phyloP scores from a whole-genome alignment of 2,888 invertebrate species.

The Linnaemya vulpina region DNA sequence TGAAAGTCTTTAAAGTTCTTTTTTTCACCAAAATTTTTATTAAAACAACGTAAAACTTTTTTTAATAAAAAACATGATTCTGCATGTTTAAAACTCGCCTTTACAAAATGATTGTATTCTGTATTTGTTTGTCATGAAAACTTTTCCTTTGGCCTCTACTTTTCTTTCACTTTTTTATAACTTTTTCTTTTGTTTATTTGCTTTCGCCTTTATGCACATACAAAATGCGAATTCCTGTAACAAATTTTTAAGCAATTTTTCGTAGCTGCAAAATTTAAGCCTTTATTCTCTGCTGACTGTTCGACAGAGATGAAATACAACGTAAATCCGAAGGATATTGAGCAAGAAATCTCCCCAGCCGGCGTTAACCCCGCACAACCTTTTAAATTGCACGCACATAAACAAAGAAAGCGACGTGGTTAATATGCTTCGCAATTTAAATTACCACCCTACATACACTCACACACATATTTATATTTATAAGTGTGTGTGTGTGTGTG shows the following conservation, averaged over 20 bases:
- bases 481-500: background rate
- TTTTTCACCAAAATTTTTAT: no score
- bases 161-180: background rate
- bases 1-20: no score
- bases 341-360: background rate
- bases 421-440: constrained; percentile 40
- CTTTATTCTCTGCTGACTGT: constrained; percentile 38
- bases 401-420: constrained; percentile 32
- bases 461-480: background rate
- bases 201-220: constrained; percentile 12
- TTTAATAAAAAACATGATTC: no score
- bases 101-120: background rate
- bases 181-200: background rate
- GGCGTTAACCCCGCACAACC: background rate
- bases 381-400: constrained; percentile 40
- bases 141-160: background rate
- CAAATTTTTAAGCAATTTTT: constrained; percentile 14
- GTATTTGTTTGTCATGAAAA: background rate
- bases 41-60: no score
- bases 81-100: no score
- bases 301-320: constrained; percentile 10
- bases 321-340: background rate
- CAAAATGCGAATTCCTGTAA: constrained; percentile 16
- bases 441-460: background rate
- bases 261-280: constrained; percentile 35